Conservation (phyloP, 2,797 vertebrate genomes). For the Lepus townsendii region DNA sequence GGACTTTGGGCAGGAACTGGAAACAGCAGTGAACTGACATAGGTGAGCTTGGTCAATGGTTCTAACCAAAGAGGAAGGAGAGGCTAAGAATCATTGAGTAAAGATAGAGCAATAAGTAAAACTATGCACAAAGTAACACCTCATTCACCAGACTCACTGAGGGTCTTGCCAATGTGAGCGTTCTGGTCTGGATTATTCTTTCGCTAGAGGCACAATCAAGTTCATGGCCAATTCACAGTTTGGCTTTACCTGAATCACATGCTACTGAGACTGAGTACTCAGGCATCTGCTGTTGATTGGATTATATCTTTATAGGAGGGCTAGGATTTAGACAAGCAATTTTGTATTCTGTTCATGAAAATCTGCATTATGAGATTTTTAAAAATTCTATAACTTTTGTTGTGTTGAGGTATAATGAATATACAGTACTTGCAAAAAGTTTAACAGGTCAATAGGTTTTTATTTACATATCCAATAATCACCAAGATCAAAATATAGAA, state of each 20-base stretch:
- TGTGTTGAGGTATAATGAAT: background rate
- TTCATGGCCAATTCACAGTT: background rate
- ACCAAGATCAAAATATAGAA: background rate
- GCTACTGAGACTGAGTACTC: background rate
- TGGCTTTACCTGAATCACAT: constrained; percentile 36
- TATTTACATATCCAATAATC: background rate
- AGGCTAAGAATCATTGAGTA: background rate
- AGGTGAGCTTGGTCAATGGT: background rate
- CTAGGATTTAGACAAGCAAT: background rate
- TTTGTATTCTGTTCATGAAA: background rate
- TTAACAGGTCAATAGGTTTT: constrained; percentile 19
- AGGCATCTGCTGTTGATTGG: background rate
- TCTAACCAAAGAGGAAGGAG: background rate
- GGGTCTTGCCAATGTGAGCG: background rate
- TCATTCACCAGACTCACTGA: background rate
- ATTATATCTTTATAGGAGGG: background rate
- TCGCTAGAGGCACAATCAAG: constrained; percentile 20
- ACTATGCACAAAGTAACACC: background rate
- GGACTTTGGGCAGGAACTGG: background rate
- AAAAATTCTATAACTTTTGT: background rate
- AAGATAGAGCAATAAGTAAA: constrained; percentile 6
- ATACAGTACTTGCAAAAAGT: background rate
- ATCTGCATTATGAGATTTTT: background rate
- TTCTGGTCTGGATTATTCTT: constrained; percentile 50
- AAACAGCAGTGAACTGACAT: background rate